phyloP scores from a whole-genome alignment of 1,140 invertebrate species.

The Trichonephila clavipes region DNA sequence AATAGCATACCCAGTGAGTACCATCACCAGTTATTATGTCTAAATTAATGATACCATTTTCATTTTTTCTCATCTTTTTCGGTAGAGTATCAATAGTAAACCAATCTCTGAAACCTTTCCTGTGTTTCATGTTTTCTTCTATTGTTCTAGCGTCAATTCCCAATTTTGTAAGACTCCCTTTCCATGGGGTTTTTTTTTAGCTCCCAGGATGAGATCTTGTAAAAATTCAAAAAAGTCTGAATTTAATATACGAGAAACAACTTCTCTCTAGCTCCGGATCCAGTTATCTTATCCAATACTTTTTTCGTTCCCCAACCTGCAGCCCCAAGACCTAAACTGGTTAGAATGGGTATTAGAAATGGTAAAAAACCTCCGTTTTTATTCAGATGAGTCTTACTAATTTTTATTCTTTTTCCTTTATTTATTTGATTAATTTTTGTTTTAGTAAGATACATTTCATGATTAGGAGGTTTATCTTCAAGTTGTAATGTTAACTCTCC shows the following conservation, averaged over 20 bases:
- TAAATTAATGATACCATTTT: conserved; percentile 50
- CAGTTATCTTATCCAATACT: conserved; percentile 33
- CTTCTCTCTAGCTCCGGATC: not conserved
- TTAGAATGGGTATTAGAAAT: conserved; percentile 22
- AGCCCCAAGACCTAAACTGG: not conserved
- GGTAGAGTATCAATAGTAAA: conserved; percentile 8
- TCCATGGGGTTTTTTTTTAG: conserved; percentile 25
- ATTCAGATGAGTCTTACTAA: conserved; percentile 34
- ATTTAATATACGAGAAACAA: too few species aligned
- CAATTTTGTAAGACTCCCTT: conserved; percentile 46
- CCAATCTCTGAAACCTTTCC: conserved; percentile 25
- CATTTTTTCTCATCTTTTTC: conserved; percentile 31
- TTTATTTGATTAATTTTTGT: not conserved
- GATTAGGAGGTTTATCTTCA: not conserved
- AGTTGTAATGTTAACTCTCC: conserved; percentile 14
- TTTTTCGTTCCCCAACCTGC: not conserved
- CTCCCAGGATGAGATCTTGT: too few species aligned
- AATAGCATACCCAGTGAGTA: conserved; percentile 58
- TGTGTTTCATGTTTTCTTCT: conserved; percentile 24
- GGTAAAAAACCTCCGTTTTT: conserved; percentile 23
- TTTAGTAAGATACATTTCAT: not conserved
- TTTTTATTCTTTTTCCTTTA: not conserved
- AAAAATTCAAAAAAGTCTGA: too few species aligned
- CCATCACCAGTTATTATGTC: conserved; percentile 32
- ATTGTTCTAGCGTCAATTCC: conserved; percentile 5